Percentiles rank a stretch among this genome's conserved stretches.
Evolutionary conservation across 2,888 invertebrate genomes (phyloP).

Genomic region (Lasioglossum calceatum): DNA sequence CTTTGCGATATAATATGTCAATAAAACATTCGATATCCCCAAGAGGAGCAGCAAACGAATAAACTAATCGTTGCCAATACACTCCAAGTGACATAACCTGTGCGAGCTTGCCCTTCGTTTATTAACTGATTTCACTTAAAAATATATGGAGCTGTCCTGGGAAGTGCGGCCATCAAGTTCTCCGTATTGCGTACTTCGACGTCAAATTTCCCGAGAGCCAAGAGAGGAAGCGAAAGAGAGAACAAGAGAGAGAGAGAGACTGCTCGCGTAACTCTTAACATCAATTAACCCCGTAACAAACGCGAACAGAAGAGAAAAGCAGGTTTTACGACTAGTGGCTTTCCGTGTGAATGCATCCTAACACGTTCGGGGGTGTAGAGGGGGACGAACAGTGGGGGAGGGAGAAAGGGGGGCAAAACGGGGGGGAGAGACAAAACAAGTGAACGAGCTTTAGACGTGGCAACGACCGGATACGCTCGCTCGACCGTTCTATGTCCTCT

Average conservation of each 20-base stretch:
- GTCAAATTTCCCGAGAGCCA: constrained; percentile 4
- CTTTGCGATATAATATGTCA: no score
- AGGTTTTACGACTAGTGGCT: constrained; percentile 60
- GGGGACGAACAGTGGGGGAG: constrained; percentile 48
- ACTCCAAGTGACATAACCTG: background rate
- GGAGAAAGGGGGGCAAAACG: constrained; percentile 58
- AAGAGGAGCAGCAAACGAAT: no score
- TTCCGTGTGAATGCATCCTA: constrained; percentile 71
- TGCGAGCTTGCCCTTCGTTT: background rate
- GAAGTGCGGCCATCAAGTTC: background rate
- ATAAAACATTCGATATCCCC: no score
- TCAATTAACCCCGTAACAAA: constrained; percentile 58
- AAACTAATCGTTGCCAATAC: background rate
- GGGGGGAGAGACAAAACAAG: constrained; percentile 80
- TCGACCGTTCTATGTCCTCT: constrained; percentile 64
- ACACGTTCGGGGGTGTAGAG: constrained; percentile 52
- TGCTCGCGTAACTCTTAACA: constrained; percentile 40
- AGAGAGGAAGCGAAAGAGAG: background rate
- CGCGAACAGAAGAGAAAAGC: constrained; percentile 52
- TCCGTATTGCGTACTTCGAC: background rate
- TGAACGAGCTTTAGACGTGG: constrained; percentile 82
- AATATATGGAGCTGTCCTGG: background rate
- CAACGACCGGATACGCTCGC: constrained; percentile 83
- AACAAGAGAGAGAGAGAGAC: background rate
- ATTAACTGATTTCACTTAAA: background rate